These are phyloP conservation scores for Tetrapedia diversipes DNA, from an alignment of 2,888 invertebrate genomes.

Conservation along the genomic window DNA sequence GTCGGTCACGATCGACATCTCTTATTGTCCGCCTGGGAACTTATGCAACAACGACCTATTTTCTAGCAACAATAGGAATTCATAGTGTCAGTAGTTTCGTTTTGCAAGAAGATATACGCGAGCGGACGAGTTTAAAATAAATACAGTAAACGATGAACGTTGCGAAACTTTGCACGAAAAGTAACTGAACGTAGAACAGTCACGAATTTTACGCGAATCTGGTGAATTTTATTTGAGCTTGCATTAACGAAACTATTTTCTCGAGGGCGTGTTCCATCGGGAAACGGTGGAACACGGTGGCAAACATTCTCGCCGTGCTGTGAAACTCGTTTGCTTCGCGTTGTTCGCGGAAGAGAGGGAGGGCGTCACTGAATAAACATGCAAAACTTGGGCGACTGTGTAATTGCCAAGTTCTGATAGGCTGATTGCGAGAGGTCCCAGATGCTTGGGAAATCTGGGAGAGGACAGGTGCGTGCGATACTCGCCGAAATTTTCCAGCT, in stretches of 20 bases:
- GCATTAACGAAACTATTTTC: conserved; percentile 30
- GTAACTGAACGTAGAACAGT: background rate
- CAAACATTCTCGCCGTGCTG: conserved; percentile 25
- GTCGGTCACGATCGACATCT: conserved; percentile 23
- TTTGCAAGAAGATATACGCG: background rate
- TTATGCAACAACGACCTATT: background rate
- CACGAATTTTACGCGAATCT: conserved; percentile 6
- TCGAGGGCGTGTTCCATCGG: background rate
- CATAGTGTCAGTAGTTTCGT: too few species aligned
- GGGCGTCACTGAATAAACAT: conserved; percentile 25
- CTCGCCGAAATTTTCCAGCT: conserved; percentile 24
- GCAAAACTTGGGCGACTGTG: conserved; percentile 58
- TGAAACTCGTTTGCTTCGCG: conserved; percentile 25
- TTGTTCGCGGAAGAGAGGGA: too few species aligned
- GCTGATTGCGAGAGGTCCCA: conserved; percentile 37
- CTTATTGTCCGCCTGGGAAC: conserved; percentile 3
- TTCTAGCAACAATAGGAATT: background rate
- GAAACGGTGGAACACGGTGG: conserved; percentile 10
- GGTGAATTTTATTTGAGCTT: conserved; percentile 16
- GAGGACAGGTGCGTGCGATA: conserved; percentile 41
- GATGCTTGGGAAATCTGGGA: conserved; percentile 43
- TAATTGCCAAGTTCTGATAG: conserved; percentile 60
- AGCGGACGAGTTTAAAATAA: background rate
- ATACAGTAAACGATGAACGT: background rate
- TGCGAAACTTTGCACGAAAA: conserved; percentile 6